Conservation (phyloP, 2,113 vertebrate species). For the Menidia beryllina region DNA sequence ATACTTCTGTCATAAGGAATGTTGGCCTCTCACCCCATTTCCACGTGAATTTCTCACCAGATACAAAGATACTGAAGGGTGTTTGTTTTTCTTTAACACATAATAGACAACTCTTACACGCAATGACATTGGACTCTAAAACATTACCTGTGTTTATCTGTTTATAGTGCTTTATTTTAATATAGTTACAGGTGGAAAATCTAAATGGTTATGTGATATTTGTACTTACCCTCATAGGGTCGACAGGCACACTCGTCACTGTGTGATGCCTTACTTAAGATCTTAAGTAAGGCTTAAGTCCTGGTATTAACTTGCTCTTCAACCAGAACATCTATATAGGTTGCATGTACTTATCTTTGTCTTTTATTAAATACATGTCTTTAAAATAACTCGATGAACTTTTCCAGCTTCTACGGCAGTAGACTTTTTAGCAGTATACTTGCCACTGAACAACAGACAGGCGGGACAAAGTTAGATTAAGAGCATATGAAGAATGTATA, state of each 20-base stretch:
- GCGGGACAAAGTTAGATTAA: not conserved
- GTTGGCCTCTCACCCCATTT: conserved; percentile 68
- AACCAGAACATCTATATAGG: not conserved
- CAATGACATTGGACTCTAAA: not conserved
- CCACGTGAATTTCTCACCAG: conserved; percentile 54
- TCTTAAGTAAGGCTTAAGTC: conserved; percentile 10
- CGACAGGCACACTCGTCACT: not conserved
- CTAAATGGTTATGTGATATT: not conserved
- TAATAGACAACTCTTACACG: not conserved
- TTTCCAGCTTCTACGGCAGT: too few species aligned
- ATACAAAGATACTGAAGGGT: conserved; percentile 20
- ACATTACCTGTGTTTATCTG: not conserved
- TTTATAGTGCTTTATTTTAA: not conserved
- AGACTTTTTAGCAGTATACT: too few species aligned
- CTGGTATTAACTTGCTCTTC: too few species aligned
- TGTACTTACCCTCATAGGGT: not conserved
- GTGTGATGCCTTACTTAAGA: conserved; percentile 1
- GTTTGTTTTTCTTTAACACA: conserved; percentile 6
- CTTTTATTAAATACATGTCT: not conserved
- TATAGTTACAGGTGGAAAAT: not conserved
- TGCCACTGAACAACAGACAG: not conserved
- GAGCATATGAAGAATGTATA: not conserved
- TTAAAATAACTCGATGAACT: not conserved
- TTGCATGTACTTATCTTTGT: not conserved
- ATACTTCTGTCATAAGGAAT: conserved; percentile 69